phyloP scores from a whole-genome alignment of 1,140 invertebrate genomes.

The Apis cerana region DNA sequence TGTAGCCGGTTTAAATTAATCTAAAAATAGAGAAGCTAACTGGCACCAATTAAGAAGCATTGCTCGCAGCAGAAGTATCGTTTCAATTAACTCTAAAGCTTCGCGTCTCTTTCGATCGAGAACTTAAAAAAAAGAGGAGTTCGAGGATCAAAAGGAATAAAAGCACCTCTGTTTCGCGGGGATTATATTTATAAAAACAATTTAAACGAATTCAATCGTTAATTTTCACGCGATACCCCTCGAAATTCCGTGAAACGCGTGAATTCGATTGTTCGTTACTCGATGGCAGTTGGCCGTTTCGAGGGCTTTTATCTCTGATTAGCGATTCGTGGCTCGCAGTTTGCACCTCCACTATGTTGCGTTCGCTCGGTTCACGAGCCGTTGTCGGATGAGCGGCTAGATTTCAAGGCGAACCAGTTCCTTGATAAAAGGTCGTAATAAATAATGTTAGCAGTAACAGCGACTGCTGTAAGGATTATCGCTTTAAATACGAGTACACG shows the following conservation, averaged over 20 bases:
- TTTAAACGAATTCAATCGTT: background rate
- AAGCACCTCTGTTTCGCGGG: no score
- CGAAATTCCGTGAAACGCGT: background rate
- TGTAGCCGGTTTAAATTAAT: background rate
- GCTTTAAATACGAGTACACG: conserved; percentile 52
- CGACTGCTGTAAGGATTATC: conserved; percentile 57
- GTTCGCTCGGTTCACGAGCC: conserved; percentile 40
- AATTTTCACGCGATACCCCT: background rate
- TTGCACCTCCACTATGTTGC: background rate
- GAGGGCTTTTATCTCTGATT: conserved; percentile 20
- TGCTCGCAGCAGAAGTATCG: background rate
- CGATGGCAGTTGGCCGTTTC: background rate
- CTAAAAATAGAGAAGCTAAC: conserved; percentile 14
- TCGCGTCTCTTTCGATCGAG: background rate
- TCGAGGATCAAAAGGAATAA: background rate
- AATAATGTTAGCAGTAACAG: conserved; percentile 56
- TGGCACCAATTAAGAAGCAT: conserved; percentile 5
- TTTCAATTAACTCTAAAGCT: conserved; percentile 8
- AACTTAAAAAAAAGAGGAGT: no score
- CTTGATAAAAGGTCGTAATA: conserved; percentile 62
- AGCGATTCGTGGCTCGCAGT: conserved; percentile 28
- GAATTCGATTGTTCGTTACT: background rate
- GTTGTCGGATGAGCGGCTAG: conserved; percentile 49
- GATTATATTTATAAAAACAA: background rate
- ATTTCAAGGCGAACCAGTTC: conserved; percentile 64